These are phyloP conservation scores for Anarsia innoxiella DNA, from an alignment of 2,888 invertebrate species.

Conservation along the genomic window DNA sequence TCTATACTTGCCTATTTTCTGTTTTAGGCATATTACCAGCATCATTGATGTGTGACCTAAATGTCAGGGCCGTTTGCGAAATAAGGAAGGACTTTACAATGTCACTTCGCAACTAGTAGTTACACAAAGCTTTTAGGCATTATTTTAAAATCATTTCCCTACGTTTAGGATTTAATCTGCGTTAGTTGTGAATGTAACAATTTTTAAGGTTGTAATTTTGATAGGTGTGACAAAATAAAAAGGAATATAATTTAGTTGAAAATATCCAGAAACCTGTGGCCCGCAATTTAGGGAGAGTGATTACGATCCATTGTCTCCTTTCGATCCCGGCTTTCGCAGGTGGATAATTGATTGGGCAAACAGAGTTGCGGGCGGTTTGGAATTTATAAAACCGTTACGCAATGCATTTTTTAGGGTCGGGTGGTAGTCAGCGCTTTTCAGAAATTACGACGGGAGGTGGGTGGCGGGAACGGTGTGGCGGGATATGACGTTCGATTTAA, in stretches of 20 bases:
- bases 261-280: slow-evolving; percentile 16
- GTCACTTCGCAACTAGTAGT: too few species aligned
- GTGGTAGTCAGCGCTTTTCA: slow-evolving; percentile 68
- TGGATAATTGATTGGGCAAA: slow-evolving; percentile 70
- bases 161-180: too few species aligned
- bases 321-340: slow-evolving; percentile 31
- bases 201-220: too few species aligned
- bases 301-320: slow-evolving; percentile 31
- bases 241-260: slow-evolving; percentile 10
- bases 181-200: too few species aligned
- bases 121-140: too few species aligned
- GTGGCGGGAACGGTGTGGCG: slow-evolving; percentile 52
- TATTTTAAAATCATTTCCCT: too few species aligned
- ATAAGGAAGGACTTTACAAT: too few species aligned
- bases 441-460: slow-evolving; percentile 58
- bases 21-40: slow-evolving; percentile 18
- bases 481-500: slow-evolving; percentile 75
- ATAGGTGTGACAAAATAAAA: too few species aligned
- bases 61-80: slow-evolving; percentile 36
- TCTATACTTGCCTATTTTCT: slow-evolving; percentile 14
- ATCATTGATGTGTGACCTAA: slow-evolving; percentile 22
- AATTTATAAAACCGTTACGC: slow-evolving; percentile 71
- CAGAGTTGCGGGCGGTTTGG: slow-evolving; percentile 31
- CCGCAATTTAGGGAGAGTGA: slow-evolving; percentile 24
- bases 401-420: slow-evolving; percentile 74